Evolutionary conservation across 2,797 vertebrate genomes (phyloP), one percentile per base, ranked within the genome.

Genomic region (Ptychobarbus kaznakovi): DNA sequence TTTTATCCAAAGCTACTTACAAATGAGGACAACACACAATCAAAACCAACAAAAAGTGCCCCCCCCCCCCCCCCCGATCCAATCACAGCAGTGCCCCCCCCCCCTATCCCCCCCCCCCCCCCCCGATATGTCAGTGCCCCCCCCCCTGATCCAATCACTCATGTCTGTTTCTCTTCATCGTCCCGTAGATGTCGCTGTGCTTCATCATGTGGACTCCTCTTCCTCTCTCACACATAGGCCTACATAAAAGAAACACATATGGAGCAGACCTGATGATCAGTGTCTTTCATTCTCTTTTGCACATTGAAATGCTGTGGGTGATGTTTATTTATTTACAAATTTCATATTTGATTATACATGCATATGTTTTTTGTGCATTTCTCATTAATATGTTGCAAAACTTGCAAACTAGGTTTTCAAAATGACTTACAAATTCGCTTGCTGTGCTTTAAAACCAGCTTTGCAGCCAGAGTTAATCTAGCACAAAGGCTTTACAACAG

Each of bases 401-500:
- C 44, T 51, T 8, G 8, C 12, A 6, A 25, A 22, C 5, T n/a
- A 32, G 53, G 20, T 22, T 56, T 58, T n/a, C 3, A 22, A n/a
- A 77, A 61, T 6, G 53, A 44, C 38, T 63, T 44, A 32, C n/a
- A 58, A 16, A 18, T 16, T 49, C 2, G 16, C 66, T 35, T 16
- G n/a, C n/a, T 53, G 2, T n/a, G 49, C 73, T 13, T 40, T 32
- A 12, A 38, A 70, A 56, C 6, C 46, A 74, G n/a, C 51, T 15
- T 44, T 16, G 38, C 20, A 83, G 70, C 16, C 28, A 0, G 20
- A 75, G 72, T 75, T 53, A 20, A 28, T 65, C 12, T 18, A 53
- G 12, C 49, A 70, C 63, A 84, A 68, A 56, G 16, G 49, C 75
- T 53, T 83, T 7, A 42, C 49, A 66, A 66, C 82, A 15, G 25